Conservation (phyloP, 1,140 invertebrate species). For the Lineus longissimus region DNA sequence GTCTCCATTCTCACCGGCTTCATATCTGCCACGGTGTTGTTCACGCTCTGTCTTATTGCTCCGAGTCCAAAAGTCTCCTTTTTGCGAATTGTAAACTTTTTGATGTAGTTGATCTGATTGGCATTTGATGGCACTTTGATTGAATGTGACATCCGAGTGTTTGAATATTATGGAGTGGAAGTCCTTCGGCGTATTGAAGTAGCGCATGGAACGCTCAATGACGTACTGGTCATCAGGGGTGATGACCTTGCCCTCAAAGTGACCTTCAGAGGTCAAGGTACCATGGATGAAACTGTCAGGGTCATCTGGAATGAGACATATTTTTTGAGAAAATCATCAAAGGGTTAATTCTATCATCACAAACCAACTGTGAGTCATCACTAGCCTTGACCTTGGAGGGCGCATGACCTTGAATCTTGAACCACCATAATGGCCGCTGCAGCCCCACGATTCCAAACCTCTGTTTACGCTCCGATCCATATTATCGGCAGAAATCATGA, state of each 20-base stretch:
- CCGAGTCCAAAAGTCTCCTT: background rate
- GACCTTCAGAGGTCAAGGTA: slow-evolving; percentile 76
- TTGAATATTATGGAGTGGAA: slow-evolving; percentile 82
- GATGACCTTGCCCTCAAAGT: slow-evolving; percentile 86
- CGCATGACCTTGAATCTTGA: too few species aligned
- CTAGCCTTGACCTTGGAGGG: too few species aligned
- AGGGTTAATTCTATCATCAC: too few species aligned
- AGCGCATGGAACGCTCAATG: slow-evolving; percentile 78
- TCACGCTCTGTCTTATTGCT: background rate
- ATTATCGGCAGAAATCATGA: too few species aligned
- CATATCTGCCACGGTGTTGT: too few species aligned
- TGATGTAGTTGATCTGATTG: slow-evolving; percentile 3
- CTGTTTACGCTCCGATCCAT: too few species aligned
- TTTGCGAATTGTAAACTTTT: background rate
- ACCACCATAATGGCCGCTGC: too few species aligned
- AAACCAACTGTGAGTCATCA: too few species aligned
- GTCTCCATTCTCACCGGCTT: too few species aligned
- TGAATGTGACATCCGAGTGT: slow-evolving; percentile 65
- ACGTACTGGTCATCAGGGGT: slow-evolving; percentile 72
- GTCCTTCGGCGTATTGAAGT: slow-evolving; percentile 49
- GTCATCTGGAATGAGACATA: slow-evolving; percentile 65
- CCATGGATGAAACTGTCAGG: slow-evolving; percentile 79
- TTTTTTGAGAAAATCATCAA: too few species aligned
- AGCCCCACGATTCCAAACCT: too few species aligned
- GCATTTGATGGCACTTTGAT: background rate